phyloP scores from a whole-genome alignment of 2,113 vertebrate species.

The Bambusicola thoracicus region DNA sequence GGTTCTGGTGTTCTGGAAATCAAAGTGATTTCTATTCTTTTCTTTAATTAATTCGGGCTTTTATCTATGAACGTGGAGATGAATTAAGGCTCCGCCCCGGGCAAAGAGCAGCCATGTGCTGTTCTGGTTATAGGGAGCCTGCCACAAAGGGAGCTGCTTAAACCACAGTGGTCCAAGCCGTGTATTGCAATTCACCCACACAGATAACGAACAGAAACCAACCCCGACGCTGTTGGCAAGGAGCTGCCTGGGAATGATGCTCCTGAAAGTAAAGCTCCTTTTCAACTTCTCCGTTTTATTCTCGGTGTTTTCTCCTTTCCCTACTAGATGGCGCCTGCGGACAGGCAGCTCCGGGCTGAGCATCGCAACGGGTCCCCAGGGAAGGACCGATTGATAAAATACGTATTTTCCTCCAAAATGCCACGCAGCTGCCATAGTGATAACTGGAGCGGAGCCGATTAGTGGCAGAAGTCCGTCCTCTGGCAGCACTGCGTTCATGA shows the following conservation, averaged over 20 bases:
- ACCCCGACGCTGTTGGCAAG: not conserved
- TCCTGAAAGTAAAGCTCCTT: not conserved
- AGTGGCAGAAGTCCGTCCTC: not conserved
- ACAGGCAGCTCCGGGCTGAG: not conserved
- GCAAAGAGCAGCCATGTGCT: not conserved
- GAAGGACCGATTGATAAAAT: conserved; percentile 6
- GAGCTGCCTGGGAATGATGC: not conserved
- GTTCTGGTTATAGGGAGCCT: not conserved
- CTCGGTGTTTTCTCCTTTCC: conserved; percentile 23
- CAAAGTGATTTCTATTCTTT: conserved; percentile 63
- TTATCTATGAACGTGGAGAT: conserved; percentile 54
- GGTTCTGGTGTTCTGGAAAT: conserved; percentile 58
- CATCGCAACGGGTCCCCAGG: conserved; percentile 3
- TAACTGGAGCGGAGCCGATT: conserved; percentile 26
- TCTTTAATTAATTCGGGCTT: conserved; percentile 70
- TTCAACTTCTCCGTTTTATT: not conserved
- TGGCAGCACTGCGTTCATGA: accelerated
- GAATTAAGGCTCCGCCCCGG: conserved; percentile 42
- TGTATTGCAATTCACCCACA: not conserved
- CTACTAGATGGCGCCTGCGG: conserved; percentile 58
- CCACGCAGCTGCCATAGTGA: not conserved
- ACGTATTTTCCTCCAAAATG: conserved; percentile 26
- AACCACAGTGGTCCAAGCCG: not conserved
- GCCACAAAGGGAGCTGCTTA: not conserved
- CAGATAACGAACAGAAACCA: not conserved